Conservation (phyloP, 2,888 invertebrate genomes). For the Heteromyza rotundicornis region DNA sequence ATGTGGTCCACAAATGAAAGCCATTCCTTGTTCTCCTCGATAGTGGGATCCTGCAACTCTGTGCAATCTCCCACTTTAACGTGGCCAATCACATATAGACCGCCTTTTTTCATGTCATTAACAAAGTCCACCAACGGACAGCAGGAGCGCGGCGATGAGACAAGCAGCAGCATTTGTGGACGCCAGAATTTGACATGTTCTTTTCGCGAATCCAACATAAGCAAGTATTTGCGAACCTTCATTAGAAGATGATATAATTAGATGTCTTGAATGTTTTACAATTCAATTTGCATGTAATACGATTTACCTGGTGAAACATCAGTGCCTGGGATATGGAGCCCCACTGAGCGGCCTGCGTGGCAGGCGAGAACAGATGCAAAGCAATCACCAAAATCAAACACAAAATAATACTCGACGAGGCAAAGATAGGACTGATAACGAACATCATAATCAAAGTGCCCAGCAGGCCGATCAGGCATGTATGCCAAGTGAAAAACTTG, state of each 20-base stretch:
- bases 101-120: constrained; percentile 96
- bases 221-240: constrained; percentile 87
- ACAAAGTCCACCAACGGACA: constrained; percentile 96
- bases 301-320: constrained; percentile 88
- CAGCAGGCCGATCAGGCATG: constrained; percentile 82
- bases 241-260: neutral
- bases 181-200: constrained; percentile 99
- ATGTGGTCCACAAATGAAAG: constrained; percentile 92
- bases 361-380: constrained; percentile 87
- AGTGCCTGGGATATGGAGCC: constrained; percentile 99
- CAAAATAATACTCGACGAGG: constrained; percentile 84
- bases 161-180: constrained; percentile 92
- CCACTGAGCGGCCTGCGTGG: constrained; percentile 81
- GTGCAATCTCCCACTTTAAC: constrained; percentile 71
- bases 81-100: constrained; percentile 86
- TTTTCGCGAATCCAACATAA: constrained; percentile 93
- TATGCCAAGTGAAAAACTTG: constrained; percentile 94
- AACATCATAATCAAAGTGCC: constrained; percentile 94
- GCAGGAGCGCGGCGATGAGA: constrained; percentile 87
- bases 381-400: constrained; percentile 85
- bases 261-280: neutral
- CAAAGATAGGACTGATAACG: constrained; percentile 89
- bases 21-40: constrained; percentile 87
- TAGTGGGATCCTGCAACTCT: constrained; percentile 71
- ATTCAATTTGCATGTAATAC: neutral